These are phyloP conservation scores for Pristionchus maxplancki DNA, from an alignment of 2,888 invertebrate species.

Conservation along the genomic window DNA sequence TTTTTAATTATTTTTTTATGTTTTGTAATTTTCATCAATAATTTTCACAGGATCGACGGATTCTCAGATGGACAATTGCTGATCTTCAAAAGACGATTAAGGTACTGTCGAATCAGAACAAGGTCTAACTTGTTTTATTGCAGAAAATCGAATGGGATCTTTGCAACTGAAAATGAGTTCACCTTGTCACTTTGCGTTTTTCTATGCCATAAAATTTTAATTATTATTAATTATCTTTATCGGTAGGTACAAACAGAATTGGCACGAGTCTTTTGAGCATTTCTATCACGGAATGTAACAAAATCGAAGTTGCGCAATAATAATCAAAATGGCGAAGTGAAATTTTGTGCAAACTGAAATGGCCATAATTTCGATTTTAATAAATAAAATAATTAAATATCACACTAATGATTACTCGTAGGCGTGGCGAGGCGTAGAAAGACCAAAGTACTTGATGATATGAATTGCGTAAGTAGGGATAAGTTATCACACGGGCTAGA, in stretches of 20 bases:
- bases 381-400: background rate
- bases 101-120: background rate
- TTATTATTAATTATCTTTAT: constrained; percentile 3
- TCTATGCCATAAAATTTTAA: background rate
- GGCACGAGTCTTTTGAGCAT: constrained; percentile 39
- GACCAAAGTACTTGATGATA: constrained; percentile 17
- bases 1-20: no score
- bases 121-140: background rate
- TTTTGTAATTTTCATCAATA: no score
- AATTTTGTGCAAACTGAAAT: background rate
- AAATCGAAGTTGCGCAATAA: background rate
- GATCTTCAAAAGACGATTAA: background rate
- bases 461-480: constrained; percentile 3
- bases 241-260: constrained; percentile 30
- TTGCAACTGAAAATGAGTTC: no score
- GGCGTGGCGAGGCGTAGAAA: constrained; percentile 12
- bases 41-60: background rate
- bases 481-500: constrained; percentile 34
- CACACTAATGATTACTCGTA: constrained; percentile 32
- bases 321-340: background rate
- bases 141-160: background rate
- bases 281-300: constrained; percentile 42
- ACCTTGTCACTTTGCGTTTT: no score
- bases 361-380: background rate
- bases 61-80: background rate